Percentiles rank a stretch among this genome's conserved stretches.
These are phyloP conservation scores for Hippolais icterina DNA, from an alignment of 2,113 vertebrate genomes.

Conservation along the genomic window DNA sequence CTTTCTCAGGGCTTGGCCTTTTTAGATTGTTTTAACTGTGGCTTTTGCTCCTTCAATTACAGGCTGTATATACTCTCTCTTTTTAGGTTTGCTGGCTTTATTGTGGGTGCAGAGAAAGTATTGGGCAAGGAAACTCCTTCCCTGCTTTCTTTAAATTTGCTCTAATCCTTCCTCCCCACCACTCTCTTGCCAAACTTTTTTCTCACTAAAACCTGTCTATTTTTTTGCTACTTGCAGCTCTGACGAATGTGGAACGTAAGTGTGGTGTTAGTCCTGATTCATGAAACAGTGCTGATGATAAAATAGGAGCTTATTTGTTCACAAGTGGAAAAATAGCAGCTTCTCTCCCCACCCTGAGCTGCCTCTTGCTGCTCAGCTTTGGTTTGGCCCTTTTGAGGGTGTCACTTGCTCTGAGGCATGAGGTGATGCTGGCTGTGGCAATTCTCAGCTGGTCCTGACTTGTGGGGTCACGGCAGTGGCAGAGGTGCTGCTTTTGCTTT, in stretches of 20 bases:
- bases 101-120: conserved; percentile 6
- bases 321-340: neutral
- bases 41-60: conserved; percentile 21
- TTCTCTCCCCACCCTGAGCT: neutral
- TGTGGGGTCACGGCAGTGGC: neutral
- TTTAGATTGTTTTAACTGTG: conserved; percentile 56
- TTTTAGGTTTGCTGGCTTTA: conserved; percentile 45
- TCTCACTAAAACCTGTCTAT: neutral
- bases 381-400: neutral
- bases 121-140: neutral
- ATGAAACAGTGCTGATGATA: neutral
- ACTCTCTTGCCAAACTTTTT: neutral
- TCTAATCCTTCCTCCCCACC: neutral
- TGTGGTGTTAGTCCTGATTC: neutral
- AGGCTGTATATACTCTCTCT: conserved; percentile 18
- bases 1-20: conserved; percentile 63
- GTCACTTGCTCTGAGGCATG: neutral
- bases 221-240: neutral
- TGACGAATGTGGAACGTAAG: neutral
- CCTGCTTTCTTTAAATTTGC: neutral
- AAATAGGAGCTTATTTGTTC: neutral
- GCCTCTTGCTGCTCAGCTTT: neutral
- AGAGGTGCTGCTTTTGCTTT: neutral
- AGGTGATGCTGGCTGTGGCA: neutral
- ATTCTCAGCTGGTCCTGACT: neutral